These are phyloP conservation scores for Phaenicophaeus curvirostris DNA, from an alignment of 2,797 vertebrate species.

Conservation along the genomic window DNA sequence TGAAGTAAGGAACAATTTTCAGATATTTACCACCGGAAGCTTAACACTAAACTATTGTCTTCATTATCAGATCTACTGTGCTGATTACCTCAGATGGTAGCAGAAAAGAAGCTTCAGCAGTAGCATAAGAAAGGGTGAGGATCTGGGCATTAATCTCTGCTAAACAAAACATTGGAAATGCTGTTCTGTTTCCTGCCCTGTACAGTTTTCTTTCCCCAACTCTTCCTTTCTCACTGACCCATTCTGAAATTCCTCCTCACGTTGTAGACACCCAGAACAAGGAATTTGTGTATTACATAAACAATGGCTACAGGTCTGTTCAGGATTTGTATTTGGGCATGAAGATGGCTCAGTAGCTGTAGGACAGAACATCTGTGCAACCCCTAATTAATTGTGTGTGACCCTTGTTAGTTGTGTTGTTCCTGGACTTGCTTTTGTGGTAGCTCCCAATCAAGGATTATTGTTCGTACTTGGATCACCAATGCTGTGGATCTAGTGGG, in stretches of 20 bases:
- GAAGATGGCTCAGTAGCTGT: background rate
- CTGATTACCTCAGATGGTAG: background rate
- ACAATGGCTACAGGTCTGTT: background rate
- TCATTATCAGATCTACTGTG: background rate
- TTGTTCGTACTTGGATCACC: background rate
- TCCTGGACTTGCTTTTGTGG: background rate
- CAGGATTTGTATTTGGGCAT: background rate
- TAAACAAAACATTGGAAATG: background rate
- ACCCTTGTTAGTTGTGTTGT: background rate
- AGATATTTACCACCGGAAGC: background rate
- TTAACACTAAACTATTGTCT: background rate
- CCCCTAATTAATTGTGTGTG: fast-evolving
- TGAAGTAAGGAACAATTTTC: background rate
- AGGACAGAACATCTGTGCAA: background rate
- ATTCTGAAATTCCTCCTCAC: background rate
- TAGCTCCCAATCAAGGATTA: background rate
- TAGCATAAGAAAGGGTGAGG: background rate
- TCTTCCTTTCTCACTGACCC: background rate
- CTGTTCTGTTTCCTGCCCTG: background rate
- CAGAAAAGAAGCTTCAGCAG: background rate
- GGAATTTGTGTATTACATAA: background rate
- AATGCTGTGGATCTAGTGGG: background rate
- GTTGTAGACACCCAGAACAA: background rate
- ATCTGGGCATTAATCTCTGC: background rate
- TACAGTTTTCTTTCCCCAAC: background rate